Evolutionary conservation across 2,888 invertebrate genomes (phyloP), one percentile per base, ranked within the genome.

Genomic region (Erebia epiphron): DNA sequence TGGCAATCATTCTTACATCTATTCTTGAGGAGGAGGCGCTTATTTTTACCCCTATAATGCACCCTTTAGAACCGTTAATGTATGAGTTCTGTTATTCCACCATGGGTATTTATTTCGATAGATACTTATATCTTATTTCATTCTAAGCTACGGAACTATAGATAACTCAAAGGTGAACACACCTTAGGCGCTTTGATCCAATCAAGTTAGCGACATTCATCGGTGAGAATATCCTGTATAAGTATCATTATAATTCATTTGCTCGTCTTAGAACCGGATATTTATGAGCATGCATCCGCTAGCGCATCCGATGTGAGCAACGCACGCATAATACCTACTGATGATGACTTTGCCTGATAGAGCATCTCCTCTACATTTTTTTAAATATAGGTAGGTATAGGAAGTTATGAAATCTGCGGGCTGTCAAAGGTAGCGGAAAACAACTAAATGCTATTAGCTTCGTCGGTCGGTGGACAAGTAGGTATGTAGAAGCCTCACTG

Each of bases 161-260:
- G n/a, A 58, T 7, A 43, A n/a, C 14, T 60, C 60, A 46, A 16
- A 61, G 16, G 43, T 61, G 18, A 61, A 61, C 43, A 18, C 10
- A 16, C 5, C 49, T 21, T 18, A 41, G 35, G 7, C 35, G 35
- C 2, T 54, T 65, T 56, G 43, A 66, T 66, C 65, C 65, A 56
- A 54, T 13, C 18, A 54, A 66, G 65, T 50, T 69, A 58, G 66
- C 49, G 67, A 62, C 70, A 70, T 54, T 71, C 70, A 70, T 54
- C 73, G 66, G 73, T 73, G 73, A 68, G 73, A 73, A 73, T 73
- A 73, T 73, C 73, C 73, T 69, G 73, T 73, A 56, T 43, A 43
- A 43, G 41, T 67, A 62, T 71, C 71, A 72, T 74, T 73, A 72
- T 72, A 69, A 70, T 70, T 73, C 69, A 74, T 71, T 68, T 73